Conservation (phyloP, 2,888 invertebrate species). For the Hydrotaea cyrtoneurina region DNA sequence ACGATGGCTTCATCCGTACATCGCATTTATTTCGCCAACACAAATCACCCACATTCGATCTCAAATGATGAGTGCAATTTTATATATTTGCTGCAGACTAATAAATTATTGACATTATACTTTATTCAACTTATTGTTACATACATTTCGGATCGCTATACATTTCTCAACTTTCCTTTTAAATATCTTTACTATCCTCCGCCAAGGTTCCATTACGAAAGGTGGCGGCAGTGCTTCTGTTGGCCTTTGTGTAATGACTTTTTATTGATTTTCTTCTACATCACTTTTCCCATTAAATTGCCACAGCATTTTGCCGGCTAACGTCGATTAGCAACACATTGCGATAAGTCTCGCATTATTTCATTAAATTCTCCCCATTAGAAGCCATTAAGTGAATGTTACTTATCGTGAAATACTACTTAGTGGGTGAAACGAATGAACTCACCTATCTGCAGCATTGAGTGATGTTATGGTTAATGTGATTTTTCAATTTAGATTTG, state of each 20-base stretch:
- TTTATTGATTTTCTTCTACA: not conserved
- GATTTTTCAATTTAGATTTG: slow-evolving; percentile 27
- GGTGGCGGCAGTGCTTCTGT: too few relatives aligned
- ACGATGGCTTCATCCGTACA: too few relatives aligned
- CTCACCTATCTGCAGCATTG: not conserved
- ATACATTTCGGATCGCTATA: too few relatives aligned
- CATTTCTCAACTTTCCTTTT: too few relatives aligned
- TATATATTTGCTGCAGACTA: not conserved
- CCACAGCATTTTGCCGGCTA: not conserved
- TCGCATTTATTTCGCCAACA: not conserved
- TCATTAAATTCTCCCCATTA: slow-evolving; percentile 45
- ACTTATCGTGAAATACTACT: slow-evolving; percentile 29
- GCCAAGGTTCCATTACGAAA: too few relatives aligned
- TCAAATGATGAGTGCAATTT: not conserved
- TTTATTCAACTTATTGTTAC: not conserved
- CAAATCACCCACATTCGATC: not conserved
- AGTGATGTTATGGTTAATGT: slow-evolving; percentile 30
- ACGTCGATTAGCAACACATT: slow-evolving; percentile 37
- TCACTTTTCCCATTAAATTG: not conserved
- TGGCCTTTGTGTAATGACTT: too few relatives aligned
- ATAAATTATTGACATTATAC: not conserved
- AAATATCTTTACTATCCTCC: too few relatives aligned
- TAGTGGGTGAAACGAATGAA: not conserved
- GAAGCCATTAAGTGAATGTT: slow-evolving; percentile 44
- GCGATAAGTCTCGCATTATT: slow-evolving; percentile 13